Evolutionary conservation across 2,797 vertebrate species (phyloP), one percentile per base, ranked within the genome.

Genomic region (Sebastes diploproa): DNA sequence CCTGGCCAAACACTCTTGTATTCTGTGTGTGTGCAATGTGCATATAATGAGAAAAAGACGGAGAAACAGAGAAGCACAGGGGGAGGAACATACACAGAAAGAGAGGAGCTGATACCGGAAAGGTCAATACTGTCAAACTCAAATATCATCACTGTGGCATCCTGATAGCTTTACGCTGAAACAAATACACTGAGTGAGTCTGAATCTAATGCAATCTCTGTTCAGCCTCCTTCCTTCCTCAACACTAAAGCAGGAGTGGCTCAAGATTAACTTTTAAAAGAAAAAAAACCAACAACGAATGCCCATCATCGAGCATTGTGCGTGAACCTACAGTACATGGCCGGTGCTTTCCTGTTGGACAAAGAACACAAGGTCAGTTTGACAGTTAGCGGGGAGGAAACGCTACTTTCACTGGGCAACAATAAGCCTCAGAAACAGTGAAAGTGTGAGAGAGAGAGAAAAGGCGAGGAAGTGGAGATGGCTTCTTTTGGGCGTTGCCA

Each of bases 401-500:
- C 71, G 7, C 27, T 27, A 63, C 23, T 25, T 72, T 55, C 72
- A 36, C n/a, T 22, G 18, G 7, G 67, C 59, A 82, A 88, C 83
- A 87, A 86, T 71, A 60, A 66, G 30, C 27, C 50, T 46, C 58
- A 80, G 65, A 77, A 55, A 58, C 65, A 79, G 75, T 29, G 84
- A 90, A 86, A 88, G 77, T 77, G 83, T 69, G 30, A 67, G 59
- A 38, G 36, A 42, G 38, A 58, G 63, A 67, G 62, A 87, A 74
- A 76, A 46, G 32, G 12, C 34, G 1, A 85, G 86, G 88, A 90
- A 89, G 72, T 75, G 30, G 77, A 72, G 62, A 84, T 71, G 77
- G 79, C 87, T 90, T 75, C 80, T 87, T 89, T 82, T 29, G 63
- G 69, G 11, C 23, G 78, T 92, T 86, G 84, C 83, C 64, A 65